phyloP scores from a whole-genome alignment of 2,888 invertebrate species.

The Drosophila birchii region DNA sequence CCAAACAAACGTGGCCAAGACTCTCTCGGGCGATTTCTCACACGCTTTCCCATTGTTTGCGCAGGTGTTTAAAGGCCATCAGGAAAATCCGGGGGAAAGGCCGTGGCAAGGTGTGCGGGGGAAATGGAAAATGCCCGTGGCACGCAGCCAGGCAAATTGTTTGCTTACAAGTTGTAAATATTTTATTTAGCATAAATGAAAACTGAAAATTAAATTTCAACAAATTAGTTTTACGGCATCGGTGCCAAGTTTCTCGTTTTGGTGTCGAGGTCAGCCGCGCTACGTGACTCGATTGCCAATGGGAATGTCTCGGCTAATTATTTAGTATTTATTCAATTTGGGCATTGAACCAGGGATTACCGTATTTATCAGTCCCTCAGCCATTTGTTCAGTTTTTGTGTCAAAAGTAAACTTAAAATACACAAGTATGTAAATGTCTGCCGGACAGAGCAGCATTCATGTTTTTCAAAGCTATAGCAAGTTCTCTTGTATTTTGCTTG shows the following conservation, averaged over 20 bases:
- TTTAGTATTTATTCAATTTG: slow-evolving; percentile 39
- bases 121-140: slow-evolving; percentile 10
- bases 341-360: slow-evolving; percentile 10
- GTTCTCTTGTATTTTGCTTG: not conserved
- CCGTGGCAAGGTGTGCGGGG: not conserved
- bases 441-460: not conserved
- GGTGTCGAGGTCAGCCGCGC: slow-evolving; percentile 29
- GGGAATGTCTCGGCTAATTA: slow-evolving; percentile 31
- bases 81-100: slow-evolving; percentile 15
- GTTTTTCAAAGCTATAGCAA: not conserved
- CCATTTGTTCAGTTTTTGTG: not conserved
- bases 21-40: slow-evolving; percentile 39
- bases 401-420: slow-evolving; percentile 3
- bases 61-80: slow-evolving; percentile 69
- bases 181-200: slow-evolving; percentile 66
- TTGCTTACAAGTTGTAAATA: slow-evolving; percentile 79
- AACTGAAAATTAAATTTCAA: slow-evolving; percentile 72
- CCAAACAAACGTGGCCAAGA: slow-evolving; percentile 53
- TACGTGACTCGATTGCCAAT: slow-evolving; percentile 48
- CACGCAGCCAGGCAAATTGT: slow-evolving; percentile 65
- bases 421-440: not conserved
- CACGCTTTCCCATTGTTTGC: slow-evolving; percentile 55
- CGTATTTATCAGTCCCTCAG: slow-evolving; percentile 7
- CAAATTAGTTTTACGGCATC: slow-evolving; percentile 76
- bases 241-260: slow-evolving; percentile 28